Base-by-base conservation (phyloP, 2,113 vertebrate species). In the Connochaetes taurinus region DNA sequence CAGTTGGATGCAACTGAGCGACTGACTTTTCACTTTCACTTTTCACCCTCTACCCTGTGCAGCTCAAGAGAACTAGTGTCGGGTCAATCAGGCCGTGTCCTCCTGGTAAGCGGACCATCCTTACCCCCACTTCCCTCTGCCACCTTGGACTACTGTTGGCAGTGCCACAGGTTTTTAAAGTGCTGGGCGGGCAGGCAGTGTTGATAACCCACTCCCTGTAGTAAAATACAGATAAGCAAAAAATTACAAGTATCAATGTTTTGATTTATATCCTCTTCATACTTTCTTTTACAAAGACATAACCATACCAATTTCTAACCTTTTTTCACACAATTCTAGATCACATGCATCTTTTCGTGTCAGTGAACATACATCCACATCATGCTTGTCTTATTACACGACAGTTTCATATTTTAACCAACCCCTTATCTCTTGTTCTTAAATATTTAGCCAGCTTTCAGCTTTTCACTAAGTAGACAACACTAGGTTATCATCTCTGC, bases 381-480 rank as follows among this genome's bases (percentile, higher is more conserved):
- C 64, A 25, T 3, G 2, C 2, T 29, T 8, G 10, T 17, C 3
- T 1, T 4, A 52, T 14, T 50, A 81, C 78, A 1, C 0, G 0
- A 10, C 33, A 11, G 21, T 3, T 53, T 31, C 15, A 3, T 17
- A 17, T 83, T 80, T 43, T 40, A 50, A 50, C 62, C 80, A 50
- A 5, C 60, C 23, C 10, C 81, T 4, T 9, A 27, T 14, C 29
- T 84, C 71, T 60, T 55, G 12, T 11, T 62, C 29, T 29, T 25
- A 57, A 12, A 21, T 29, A 5, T 33, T 62, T 40, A 55, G 31
- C 47, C 31, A 62, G 45, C 19, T 78, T 31, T 23, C n/a, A 23
- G 43, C 4, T 83, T 50, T 74, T 83, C 71, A 36, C 47, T 23
- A 87, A 53, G 36, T 45, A 52, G 78, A 47, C 10, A 15, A 13